phyloP scores from a whole-genome alignment of 2,888 invertebrate genomes.

The Acronicta aceris region DNA sequence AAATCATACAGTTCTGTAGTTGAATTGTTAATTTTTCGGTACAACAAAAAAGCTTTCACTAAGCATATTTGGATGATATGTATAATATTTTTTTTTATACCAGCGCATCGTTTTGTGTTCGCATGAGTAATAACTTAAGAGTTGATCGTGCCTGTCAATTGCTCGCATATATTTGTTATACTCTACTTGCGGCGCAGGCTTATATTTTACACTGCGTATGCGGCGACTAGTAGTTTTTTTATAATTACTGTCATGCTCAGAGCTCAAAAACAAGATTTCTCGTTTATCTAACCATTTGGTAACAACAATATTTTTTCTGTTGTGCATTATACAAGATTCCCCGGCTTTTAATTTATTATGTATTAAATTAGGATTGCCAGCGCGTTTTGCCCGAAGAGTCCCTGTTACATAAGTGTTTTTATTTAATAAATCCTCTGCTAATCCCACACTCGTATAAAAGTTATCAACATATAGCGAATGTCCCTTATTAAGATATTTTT shows the following conservation, averaged over 20 bases:
- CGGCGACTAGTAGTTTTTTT: constrained; percentile 24
- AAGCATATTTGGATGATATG: constrained; percentile 43
- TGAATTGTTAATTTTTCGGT: constrained; percentile 20
- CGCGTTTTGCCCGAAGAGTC: constrained; percentile 46
- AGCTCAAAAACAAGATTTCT: constrained; percentile 56
- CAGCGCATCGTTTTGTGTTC: constrained; percentile 43
- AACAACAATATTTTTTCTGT: constrained; percentile 39
- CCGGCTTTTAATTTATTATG: constrained; percentile 38
- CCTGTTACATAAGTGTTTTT: constrained; percentile 51
- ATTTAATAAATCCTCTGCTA: constrained; percentile 44
- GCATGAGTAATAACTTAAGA: constrained; percentile 32
- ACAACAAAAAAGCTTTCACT: constrained; percentile 39
- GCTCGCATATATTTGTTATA: constrained; percentile 15
- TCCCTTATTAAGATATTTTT: constrained; percentile 43
- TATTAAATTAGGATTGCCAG: constrained; percentile 17
- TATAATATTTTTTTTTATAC: constrained; percentile 47
- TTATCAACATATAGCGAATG: constrained; percentile 45
- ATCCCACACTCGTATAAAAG: constrained; percentile 49
- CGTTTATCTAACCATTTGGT: constrained; percentile 50
- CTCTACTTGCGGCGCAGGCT: constrained; percentile 17
- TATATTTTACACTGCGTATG: constrained; percentile 17
- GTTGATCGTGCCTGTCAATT: constrained; percentile 37
- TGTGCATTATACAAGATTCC: constrained; percentile 33
- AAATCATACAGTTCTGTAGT: no score
- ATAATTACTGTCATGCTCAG: constrained; percentile 15